A percentile compares a stretch with the other conserved stretches of the same genome.
Conservation (phyloP, 92 coral and sea anemone species). For the Porites cylindrica region DNA sequence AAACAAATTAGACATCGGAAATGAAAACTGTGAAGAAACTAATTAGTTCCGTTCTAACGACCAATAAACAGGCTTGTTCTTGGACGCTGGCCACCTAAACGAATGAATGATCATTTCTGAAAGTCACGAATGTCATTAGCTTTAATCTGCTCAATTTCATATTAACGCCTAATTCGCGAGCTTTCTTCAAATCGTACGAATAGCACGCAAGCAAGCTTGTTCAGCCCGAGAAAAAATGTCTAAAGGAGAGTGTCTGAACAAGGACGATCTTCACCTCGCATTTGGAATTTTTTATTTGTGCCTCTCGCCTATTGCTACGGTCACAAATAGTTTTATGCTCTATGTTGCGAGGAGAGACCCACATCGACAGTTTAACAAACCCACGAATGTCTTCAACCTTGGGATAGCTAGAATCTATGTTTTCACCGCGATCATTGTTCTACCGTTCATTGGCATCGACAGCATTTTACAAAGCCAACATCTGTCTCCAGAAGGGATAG, state of each 20-base stretch:
- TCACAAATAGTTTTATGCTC: slow-evolving; percentile 23
- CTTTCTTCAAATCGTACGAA: neutral
- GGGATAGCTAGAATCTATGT: neutral
- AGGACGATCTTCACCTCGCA: neutral
- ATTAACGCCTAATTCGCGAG: neutral
- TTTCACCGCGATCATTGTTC: slow-evolving; percentile 5
- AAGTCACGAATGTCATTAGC: neutral
- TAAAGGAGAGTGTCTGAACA: neutral
- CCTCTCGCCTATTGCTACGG: neutral
- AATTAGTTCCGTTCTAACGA: neutral
- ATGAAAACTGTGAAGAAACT: neutral
- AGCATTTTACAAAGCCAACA: slow-evolving; percentile 23
- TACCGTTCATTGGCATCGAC: slow-evolving; percentile 28
- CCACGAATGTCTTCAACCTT: slow-evolving; percentile 20
- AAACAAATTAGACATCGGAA: slow-evolving; percentile 4
- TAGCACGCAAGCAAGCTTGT: neutral
- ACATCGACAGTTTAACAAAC: slow-evolving; percentile 31
- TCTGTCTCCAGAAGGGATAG: neutral
- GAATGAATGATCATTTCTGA: neutral
- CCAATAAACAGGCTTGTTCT: slow-evolving; percentile 3
- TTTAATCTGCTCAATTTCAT: neutral
- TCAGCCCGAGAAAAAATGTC: neutral
- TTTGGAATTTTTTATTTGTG: slow-evolving; percentile 27
- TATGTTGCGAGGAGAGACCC: slow-evolving; percentile 41
- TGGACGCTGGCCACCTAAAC: neutral